Base-by-base conservation (phyloP, 2,888 invertebrate species). In the Tetragonisca angustula region DNA sequence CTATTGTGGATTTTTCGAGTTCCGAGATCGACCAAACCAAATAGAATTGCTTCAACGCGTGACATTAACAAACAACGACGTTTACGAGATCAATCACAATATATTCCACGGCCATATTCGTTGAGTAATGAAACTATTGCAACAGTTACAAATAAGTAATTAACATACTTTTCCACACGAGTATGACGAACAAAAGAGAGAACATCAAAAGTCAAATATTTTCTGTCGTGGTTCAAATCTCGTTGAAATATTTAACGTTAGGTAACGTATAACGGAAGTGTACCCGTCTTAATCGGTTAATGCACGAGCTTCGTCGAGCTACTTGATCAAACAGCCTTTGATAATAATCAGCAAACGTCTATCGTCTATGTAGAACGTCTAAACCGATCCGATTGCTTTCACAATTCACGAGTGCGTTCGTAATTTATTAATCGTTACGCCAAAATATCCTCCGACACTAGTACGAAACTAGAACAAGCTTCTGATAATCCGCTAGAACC, bases 311-410 rank as follows among this genome's bases (percentile, higher is more conserved):
- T 64, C 49, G 32, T 32, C 11, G 24, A 56, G 15, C 52, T 79
- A 59, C 61, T 74, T 74, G 65, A 71, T 43, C 52, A 49, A 49
- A 17, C 43, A 72, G 64, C 36, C 64, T 65, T 21, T 32, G 81
- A 75, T 76, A 62, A 68, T 64, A 69, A 81, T 86, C 67, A 24
- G 17, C 59, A 50, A 65, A 43, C 43, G 9, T 43, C 43, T 1
- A 9, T 36, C 13, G 61, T 74, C 76, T 81, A 79, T 69, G 69
- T 81, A 77, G 76, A 59, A 69, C 69, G 68, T 49, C 21, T 76
- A 54, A 71, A 49, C 70, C 59, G 70, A 67, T 59, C 62, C 82
- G 70, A 78, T 78, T 78, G 62, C 84, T 82, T 82, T 71, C 71
- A 65, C 83, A 70, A 82, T 84, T 84, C 82, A 84, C 77, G 78